Percentiles rank a stretch among this genome's conserved stretches.
phyloP scores from a whole-genome alignment of 2,797 vertebrate genomes.

The Sarcoramphus papa region DNA sequence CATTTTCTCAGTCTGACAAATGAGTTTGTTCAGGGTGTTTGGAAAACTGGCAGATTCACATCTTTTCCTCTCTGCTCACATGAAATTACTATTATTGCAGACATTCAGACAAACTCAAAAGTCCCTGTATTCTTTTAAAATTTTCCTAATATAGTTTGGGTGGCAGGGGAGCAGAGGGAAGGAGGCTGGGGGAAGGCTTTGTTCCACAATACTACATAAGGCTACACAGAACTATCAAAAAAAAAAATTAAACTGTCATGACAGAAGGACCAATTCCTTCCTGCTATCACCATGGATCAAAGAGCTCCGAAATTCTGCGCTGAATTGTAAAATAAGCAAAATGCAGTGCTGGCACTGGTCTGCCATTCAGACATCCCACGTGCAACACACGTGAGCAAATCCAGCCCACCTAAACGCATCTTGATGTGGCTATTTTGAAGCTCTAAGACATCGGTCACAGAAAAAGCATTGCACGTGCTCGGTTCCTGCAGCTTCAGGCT shows the following conservation, averaged over 20 bases:
- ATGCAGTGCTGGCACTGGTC: neutral
- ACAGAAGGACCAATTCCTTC: neutral
- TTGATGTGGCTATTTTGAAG: neutral
- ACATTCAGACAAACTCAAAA: neutral
- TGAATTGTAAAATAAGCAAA: neutral
- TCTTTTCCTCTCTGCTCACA: neutral
- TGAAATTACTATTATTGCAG: neutral
- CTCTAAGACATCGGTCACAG: neutral
- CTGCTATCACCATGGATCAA: neutral
- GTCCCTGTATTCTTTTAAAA: neutral
- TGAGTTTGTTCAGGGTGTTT: neutral
- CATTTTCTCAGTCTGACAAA: neutral
- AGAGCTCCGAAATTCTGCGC: neutral
- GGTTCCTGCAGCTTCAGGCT: neutral
- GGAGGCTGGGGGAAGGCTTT: neutral
- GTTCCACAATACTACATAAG: neutral
- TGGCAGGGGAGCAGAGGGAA: neutral
- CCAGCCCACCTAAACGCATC: neutral
- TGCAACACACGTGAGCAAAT: neutral
- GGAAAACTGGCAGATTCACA: neutral
- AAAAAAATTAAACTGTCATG: neutral
- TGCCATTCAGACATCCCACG: neutral
- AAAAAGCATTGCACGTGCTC: accelerated
- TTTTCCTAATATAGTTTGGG: neutral
- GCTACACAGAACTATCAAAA: neutral